Conservation (phyloP, 2,797 vertebrate species). For the Miichthys miiuy region DNA sequence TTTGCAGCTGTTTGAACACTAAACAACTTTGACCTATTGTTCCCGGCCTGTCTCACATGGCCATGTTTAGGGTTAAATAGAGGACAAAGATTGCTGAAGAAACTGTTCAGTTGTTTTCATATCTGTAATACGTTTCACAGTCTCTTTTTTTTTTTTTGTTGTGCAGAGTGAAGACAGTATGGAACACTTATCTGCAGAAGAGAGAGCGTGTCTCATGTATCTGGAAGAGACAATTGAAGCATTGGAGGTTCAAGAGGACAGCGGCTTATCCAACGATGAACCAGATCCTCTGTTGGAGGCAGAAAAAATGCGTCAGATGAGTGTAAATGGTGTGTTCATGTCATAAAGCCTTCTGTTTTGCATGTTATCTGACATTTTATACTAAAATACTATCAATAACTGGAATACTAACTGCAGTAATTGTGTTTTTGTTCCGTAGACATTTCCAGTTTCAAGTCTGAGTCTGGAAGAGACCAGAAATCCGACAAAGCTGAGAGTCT, state of each 20-base stretch:
- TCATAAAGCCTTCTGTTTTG: neutral
- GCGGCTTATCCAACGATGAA: slow-evolving; percentile 88
- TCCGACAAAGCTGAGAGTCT: slow-evolving; percentile 11
- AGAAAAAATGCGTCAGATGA: slow-evolving; percentile 19
- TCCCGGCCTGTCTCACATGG: neutral
- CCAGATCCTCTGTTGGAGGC: slow-evolving; percentile 54
- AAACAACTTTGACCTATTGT: slow-evolving; percentile 46
- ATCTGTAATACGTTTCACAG: neutral
- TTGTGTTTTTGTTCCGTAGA: slow-evolving; percentile 65
- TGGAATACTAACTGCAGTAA: slow-evolving; percentile 4
- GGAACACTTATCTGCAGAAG: slow-evolving; percentile 92
- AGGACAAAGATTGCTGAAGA: slow-evolving; percentile 15
- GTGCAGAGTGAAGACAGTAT: slow-evolving; percentile 90
- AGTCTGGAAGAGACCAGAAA: slow-evolving; percentile 40
- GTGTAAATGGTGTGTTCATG: slow-evolving; percentile 44
- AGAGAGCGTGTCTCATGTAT: slow-evolving; percentile 93
- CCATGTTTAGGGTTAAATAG: slow-evolving; percentile 10
- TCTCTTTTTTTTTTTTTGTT: slow-evolving; percentile 9
- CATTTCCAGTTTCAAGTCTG: slow-evolving; percentile 33
- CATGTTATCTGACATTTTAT: neutral
- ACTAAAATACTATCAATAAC: neutral
- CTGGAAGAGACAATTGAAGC: slow-evolving; percentile 95
- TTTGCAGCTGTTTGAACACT: slow-evolving; percentile 44
- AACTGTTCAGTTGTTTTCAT: neutral
- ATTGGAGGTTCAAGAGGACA: slow-evolving; percentile 90